Percentiles rank a stretch among this genome's conserved stretches.
phyloP scores from a whole-genome alignment of 2,113 vertebrate genomes.

The Cichladusa arquata region DNA sequence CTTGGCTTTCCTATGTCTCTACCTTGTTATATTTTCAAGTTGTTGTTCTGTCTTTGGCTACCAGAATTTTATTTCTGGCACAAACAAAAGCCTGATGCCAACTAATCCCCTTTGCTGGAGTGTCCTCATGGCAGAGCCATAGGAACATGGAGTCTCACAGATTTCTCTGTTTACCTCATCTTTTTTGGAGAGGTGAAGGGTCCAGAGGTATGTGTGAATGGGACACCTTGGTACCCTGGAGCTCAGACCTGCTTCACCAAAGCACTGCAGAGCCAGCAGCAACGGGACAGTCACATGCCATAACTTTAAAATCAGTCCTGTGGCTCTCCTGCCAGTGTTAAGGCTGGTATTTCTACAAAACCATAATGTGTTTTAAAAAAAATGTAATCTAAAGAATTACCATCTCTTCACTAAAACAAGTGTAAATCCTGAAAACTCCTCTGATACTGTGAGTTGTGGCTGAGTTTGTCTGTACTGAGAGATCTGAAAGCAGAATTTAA shows the following conservation, averaged over 20 bases:
- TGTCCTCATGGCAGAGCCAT: not conserved
- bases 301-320: not conserved
- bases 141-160: not conserved
- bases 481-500: not conserved
- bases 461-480: not conserved
- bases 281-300: accelerated
- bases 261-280: not conserved
- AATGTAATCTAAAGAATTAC: not conserved
- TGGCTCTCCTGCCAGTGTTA: accelerated
- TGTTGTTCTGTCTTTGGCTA: not conserved
- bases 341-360: not conserved
- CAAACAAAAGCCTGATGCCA: not conserved
- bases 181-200: not conserved
- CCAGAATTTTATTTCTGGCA: not conserved
- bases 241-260: not conserved
- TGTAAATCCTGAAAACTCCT: not conserved
- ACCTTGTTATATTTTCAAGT: not conserved
- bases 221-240: not conserved
- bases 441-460: not conserved
- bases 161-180: not conserved
- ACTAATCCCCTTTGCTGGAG: accelerated
- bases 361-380: not conserved
- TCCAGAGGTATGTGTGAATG: not conserved
- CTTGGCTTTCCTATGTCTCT: not conserved
- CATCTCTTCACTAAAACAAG: not conserved